Conservation (phyloP, 2,113 vertebrate species). For the Dunckerocampus dactyliophorus region DNA sequence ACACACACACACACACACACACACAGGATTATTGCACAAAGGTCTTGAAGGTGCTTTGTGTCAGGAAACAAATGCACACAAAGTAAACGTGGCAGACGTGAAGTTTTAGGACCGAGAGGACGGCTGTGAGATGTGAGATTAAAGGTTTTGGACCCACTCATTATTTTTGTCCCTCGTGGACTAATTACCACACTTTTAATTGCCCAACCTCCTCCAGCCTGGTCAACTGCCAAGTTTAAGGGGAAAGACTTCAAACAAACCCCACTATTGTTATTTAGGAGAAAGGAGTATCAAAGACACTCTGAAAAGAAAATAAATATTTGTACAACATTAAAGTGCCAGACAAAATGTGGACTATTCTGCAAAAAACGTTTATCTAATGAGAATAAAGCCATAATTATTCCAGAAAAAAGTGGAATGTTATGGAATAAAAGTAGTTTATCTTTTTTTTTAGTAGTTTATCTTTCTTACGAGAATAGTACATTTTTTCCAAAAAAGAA, state of each 20-base stretch:
- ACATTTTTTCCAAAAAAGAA: too few species aligned
- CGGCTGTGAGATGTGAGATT: constrained; percentile 47
- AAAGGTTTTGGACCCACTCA: constrained; percentile 56
- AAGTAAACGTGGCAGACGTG: constrained; percentile 36
- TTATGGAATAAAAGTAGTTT: too few species aligned
- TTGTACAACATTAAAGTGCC: too few species aligned
- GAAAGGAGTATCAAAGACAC: neutral
- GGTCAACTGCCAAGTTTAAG: constrained; percentile 56
- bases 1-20: neutral
- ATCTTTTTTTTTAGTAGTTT: too few species aligned
- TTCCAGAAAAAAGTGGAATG: too few species aligned
- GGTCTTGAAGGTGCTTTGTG: constrained; percentile 36
- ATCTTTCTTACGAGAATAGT: too few species aligned
- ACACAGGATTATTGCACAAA: constrained; percentile 12
- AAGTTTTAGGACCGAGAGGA: constrained; percentile 41
- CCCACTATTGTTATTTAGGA: constrained; percentile 36
- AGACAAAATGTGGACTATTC: too few species aligned
- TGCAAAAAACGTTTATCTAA: too few species aligned
- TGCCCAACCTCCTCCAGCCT: constrained; percentile 60
- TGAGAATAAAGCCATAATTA: too few species aligned
- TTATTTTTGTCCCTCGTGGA: constrained; percentile 63
- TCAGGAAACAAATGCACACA: constrained; percentile 29
- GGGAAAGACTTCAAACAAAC: constrained; percentile 31
- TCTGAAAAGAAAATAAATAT: neutral
- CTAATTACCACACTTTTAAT: constrained; percentile 64